These are phyloP conservation scores for Cynoglossus semilaevis DNA, from an alignment of 2,113 vertebrate genomes.

Conservation along the genomic window DNA sequence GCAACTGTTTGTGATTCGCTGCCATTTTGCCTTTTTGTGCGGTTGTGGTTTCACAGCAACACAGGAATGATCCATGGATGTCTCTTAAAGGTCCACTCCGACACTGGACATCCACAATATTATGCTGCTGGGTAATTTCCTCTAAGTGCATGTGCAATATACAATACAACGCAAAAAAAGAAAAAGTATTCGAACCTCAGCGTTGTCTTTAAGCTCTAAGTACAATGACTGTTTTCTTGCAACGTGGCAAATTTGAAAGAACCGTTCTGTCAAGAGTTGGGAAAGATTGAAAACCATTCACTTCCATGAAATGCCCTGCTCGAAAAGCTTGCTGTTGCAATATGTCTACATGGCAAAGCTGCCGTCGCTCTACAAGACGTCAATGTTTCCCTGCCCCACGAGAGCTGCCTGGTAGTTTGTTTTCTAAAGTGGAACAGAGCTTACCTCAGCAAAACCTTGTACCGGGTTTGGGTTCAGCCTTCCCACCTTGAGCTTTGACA, in stretches of 20 bases:
- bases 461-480: slow-evolving; percentile 40
- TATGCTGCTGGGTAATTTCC: slow-evolving; percentile 19
- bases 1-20: slow-evolving; percentile 9
- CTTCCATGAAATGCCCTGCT: slow-evolving; percentile 44
- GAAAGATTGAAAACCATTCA: slow-evolving; percentile 61
- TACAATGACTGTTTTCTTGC: slow-evolving; percentile 38
- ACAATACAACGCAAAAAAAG: slow-evolving; percentile 16
- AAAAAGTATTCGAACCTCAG: slow-evolving; percentile 33
- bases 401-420: slow-evolving; percentile 60
- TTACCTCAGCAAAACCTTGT: slow-evolving; percentile 60
- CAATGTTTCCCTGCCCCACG: slow-evolving; percentile 49
- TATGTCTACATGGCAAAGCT: slow-evolving; percentile 58
- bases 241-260: slow-evolving; percentile 48
- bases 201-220: slow-evolving; percentile 38
- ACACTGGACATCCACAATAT: slow-evolving; percentile 10
- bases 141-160: slow-evolving; percentile 22
- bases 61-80: slow-evolving; percentile 19
- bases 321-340: slow-evolving; percentile 57
- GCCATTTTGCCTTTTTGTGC: slow-evolving; percentile 22
- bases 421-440: slow-evolving; percentile 52
- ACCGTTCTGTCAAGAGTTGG: slow-evolving; percentile 45
- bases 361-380: slow-evolving; percentile 49
- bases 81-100: slow-evolving; percentile 3
- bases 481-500: slow-evolving; percentile 17
- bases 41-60: slow-evolving; percentile 21